A percentile compares a stretch with the other conserved stretches of the same genome.
These are phyloP conservation scores for Parazoanthus darwini DNA, from an alignment of 92 coral and sea anemone species.

Conservation along the genomic window DNA sequence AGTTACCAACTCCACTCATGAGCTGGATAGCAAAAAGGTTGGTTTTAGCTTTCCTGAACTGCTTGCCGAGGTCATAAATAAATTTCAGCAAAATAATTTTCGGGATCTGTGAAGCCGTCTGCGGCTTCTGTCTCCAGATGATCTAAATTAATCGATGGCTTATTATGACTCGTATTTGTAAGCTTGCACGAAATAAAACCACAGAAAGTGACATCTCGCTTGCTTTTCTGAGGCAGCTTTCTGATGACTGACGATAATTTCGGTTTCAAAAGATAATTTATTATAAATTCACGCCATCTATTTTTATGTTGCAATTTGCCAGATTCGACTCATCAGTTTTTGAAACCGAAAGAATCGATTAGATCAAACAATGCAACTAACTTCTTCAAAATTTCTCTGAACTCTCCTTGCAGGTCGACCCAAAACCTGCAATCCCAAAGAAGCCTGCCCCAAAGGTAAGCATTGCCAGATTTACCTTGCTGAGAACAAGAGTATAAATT, in stretches of 20 bases:
- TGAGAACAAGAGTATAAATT: constrained; percentile 48
- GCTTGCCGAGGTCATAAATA: constrained; percentile 32
- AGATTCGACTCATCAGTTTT: constrained; percentile 19
- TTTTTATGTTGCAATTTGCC: constrained; percentile 40
- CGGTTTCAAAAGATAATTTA: constrained; percentile 32
- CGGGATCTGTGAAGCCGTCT: constrained; percentile 40
- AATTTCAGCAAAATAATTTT: constrained; percentile 22
- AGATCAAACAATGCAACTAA: constrained; percentile 42
- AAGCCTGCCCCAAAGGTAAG: constrained; percentile 98
- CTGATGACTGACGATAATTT: constrained; percentile 24
- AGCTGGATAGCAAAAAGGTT: constrained; percentile 94
- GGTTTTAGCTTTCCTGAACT: constrained; percentile 40
- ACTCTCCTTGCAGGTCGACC: constrained; percentile 86
- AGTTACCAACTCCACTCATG: constrained; percentile 77
- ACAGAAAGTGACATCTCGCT: constrained; percentile 5
- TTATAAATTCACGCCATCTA: constrained; percentile 45
- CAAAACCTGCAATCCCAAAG: constrained; percentile 95
- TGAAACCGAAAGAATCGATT: constrained; percentile 41
- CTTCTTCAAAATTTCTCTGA: constrained; percentile 45
- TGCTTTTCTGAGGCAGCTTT: constrained; percentile 20
- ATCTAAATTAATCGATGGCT: constrained; percentile 22
- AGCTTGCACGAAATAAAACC: constrained; percentile 21
- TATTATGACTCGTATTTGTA: background rate
- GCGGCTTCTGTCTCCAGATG: constrained; percentile 31
- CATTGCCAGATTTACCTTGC: constrained; percentile 25